Evolutionary conservation across 2,797 vertebrate genomes (phyloP).

Genomic region (Florisuga fusca): DNA sequence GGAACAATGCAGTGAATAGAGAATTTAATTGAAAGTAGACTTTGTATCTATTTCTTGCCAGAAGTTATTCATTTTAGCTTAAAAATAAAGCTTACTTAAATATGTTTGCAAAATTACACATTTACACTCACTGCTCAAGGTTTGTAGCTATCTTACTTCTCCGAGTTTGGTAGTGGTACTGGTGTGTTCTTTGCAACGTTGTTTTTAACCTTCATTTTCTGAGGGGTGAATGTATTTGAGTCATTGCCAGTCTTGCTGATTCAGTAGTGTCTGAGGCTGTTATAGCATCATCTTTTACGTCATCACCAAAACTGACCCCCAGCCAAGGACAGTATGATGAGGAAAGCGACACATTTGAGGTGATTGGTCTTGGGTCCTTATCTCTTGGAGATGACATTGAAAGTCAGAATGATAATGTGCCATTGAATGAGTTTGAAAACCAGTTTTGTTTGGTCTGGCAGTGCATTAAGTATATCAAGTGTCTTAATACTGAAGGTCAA

Average conservation of each 20-base stretch:
- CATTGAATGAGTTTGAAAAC: not conserved
- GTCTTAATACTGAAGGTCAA: not conserved
- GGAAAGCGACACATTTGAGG: not conserved
- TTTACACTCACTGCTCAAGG: not conserved
- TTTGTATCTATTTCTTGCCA: not conserved
- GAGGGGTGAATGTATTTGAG: not conserved
- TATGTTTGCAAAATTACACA: not conserved
- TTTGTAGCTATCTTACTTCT: not conserved
- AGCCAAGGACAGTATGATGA: not conserved
- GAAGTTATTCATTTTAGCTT: not conserved
- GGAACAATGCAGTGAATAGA: not conserved
- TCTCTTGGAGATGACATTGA: conserved; percentile 8
- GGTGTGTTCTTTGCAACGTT: not conserved
- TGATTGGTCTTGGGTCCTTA: not conserved
- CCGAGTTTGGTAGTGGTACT: not conserved
- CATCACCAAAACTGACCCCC: not conserved
- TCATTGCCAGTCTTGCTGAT: not conserved
- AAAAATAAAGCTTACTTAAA: not conserved
- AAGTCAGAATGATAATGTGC: not conserved
- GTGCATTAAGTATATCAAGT: not conserved
- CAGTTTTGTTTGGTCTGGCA: not conserved
- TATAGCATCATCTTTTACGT: not conserved
- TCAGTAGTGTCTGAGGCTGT: not conserved
- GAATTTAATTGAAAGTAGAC: not conserved
- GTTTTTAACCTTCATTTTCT: not conserved